Percentiles rank a stretch among this genome's conserved stretches.
phyloP scores from a whole-genome alignment of 1,140 invertebrate species.

The Sinella curviseta region DNA sequence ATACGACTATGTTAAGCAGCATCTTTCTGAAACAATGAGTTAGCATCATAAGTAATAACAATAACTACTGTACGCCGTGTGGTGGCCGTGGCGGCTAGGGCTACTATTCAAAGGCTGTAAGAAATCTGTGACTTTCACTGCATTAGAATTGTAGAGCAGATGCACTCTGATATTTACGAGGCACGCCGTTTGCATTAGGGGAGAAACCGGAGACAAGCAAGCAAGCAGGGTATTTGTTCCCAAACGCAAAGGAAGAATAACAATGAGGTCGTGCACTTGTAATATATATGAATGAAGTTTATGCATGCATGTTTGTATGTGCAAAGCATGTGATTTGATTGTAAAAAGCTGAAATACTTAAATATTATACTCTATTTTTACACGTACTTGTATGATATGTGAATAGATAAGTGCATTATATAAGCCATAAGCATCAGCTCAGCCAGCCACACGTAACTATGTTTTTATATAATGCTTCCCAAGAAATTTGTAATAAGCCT shows the following conservation, averaged over 20 bases:
- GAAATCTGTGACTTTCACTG: slow-evolving; percentile 11
- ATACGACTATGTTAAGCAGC: too few species aligned
- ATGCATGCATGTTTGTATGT: background rate
- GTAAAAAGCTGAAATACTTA: too few species aligned
- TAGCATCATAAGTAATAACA: too few species aligned
- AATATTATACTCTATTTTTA: background rate
- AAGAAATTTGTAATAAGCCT: background rate
- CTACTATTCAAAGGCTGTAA: background rate
- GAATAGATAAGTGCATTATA: too few species aligned
- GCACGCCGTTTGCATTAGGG: background rate
- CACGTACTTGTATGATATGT: too few species aligned
- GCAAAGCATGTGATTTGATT: background rate
- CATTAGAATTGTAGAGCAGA: slow-evolving; percentile 10
- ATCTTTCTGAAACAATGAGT: too few species aligned
- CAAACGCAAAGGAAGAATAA: background rate
- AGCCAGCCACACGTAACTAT: background rate
- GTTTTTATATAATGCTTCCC: background rate
- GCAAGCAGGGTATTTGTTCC: slow-evolving; percentile 4
- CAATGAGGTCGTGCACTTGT: slow-evolving; percentile 5
- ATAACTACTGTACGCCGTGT: too few species aligned
- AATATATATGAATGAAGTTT: too few species aligned
- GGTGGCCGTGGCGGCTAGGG: too few species aligned
- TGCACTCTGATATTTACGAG: background rate
- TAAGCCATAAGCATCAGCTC: too few species aligned
- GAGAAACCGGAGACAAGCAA: background rate